A percentile compares a stretch with the other conserved stretches of the same genome.
Conservation (phyloP, 2,797 vertebrate genomes). For the Helarctos malayanus region DNA sequence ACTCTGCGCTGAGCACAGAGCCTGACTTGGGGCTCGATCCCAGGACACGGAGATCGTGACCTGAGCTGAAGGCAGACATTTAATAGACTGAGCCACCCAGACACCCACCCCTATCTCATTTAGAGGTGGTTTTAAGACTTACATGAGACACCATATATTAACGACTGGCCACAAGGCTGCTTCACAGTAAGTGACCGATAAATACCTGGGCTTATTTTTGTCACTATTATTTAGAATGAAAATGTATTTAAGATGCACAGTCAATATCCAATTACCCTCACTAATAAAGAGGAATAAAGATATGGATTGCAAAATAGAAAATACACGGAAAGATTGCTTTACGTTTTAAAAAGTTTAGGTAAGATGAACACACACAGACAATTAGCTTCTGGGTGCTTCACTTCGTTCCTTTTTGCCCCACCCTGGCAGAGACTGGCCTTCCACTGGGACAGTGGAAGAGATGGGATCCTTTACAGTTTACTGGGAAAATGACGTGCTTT, state of each 20-base stretch:
- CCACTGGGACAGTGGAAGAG: neutral
- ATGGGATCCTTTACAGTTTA: neutral
- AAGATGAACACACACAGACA: neutral
- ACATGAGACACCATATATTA: neutral
- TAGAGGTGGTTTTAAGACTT: neutral
- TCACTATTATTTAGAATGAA: constrained; percentile 50
- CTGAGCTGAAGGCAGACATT: neutral
- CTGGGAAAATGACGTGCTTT: neutral
- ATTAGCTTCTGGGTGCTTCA: neutral
- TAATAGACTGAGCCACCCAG: neutral
- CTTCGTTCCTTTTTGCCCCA: neutral
- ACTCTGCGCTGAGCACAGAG: neutral
- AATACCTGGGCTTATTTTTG: constrained; percentile 41
- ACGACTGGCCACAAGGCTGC: neutral
- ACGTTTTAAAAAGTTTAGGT: neutral
- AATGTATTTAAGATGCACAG: constrained; percentile 54
- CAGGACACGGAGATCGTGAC: neutral
- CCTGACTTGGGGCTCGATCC: neutral
- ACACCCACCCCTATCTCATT: neutral
- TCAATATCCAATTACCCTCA: constrained; percentile 58
- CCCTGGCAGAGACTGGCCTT: neutral
- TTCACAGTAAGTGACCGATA: neutral
- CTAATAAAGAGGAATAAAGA: constrained; percentile 60
- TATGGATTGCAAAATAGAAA: constrained; percentile 6
- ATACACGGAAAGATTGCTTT: neutral